Evolutionary conservation across 2,113 vertebrate genomes (phyloP).

Genomic region (Scolopax mira): DNA sequence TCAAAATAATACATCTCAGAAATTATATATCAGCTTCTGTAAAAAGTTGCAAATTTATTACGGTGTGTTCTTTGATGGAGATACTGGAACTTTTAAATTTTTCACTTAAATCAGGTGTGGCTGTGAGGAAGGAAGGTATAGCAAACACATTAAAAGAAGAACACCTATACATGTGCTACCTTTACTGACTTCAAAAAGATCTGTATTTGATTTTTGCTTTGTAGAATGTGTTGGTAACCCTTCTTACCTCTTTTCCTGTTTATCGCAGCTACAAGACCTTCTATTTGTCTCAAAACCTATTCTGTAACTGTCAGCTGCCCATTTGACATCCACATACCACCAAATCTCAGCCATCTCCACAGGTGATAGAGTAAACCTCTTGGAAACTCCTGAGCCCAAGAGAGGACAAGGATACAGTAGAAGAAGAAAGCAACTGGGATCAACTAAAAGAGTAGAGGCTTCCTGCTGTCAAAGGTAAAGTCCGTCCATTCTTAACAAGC

Average conservation of each 20-base stretch:
- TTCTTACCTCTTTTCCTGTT: conserved; percentile 55
- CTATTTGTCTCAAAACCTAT: not conserved
- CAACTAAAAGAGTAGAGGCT: not conserved
- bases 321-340: rapidly evolving
- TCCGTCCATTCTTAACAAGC: not conserved
- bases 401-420: not conserved
- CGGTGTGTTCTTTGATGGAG: not conserved
- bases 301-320: not conserved
- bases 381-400: rapidly evolving
- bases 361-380: not conserved
- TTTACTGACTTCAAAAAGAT: not conserved
- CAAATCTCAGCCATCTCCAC: not conserved
- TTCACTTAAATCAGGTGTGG: not conserved
- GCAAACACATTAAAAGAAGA: not conserved
- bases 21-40: not conserved
- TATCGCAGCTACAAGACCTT: not conserved
- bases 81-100: not conserved
- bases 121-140: not conserved
- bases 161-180: not conserved
- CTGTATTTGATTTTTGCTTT: not conserved
- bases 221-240: not conserved
- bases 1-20: rapidly evolving
- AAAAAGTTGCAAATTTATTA: not conserved
- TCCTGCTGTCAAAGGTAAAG: conserved; percentile 23
- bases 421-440: not conserved